These are phyloP conservation scores for Oikopleura vanhoeffeni DNA, from an alignment of 23 tunicate species.

Conservation along the genomic window DNA sequence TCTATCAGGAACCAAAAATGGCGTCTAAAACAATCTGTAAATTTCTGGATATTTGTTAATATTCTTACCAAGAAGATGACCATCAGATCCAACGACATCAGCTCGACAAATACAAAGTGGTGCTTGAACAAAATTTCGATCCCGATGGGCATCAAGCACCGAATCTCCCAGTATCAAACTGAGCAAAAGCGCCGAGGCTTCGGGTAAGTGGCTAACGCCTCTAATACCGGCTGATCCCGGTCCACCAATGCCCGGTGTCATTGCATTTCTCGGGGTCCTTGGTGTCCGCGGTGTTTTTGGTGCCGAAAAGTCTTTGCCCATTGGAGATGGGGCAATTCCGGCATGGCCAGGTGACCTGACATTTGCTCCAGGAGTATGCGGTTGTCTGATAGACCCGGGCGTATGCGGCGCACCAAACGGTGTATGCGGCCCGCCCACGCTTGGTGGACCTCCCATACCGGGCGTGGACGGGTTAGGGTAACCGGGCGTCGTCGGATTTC, in stretches of 20 bases:
- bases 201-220: neutral
- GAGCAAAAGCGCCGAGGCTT: neutral
- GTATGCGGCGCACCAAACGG: neutral
- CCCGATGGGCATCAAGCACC: slow-evolving; percentile 1
- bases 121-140: slow-evolving; percentile 8
- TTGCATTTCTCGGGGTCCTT: neutral
- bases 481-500: neutral
- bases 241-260: neutral
- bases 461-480: neutral
- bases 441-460: neutral
- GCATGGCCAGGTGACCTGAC: neutral
- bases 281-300: neutral
- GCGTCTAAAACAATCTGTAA: no score
- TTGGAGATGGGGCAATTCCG: neutral
- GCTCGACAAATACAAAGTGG: neutral
- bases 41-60: no score
- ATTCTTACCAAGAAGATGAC: slow-evolving; percentile 1
- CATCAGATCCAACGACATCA: neutral
- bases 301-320: neutral
- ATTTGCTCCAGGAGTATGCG: neutral
- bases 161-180: neutral
- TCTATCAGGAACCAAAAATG: no score
- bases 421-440: slow-evolving; percentile 1
- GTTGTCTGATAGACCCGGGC: slow-evolving; percentile 3
- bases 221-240: neutral